phyloP scores from a whole-genome alignment of 2,113 vertebrate species.

The Prionailurus bengalensis region DNA sequence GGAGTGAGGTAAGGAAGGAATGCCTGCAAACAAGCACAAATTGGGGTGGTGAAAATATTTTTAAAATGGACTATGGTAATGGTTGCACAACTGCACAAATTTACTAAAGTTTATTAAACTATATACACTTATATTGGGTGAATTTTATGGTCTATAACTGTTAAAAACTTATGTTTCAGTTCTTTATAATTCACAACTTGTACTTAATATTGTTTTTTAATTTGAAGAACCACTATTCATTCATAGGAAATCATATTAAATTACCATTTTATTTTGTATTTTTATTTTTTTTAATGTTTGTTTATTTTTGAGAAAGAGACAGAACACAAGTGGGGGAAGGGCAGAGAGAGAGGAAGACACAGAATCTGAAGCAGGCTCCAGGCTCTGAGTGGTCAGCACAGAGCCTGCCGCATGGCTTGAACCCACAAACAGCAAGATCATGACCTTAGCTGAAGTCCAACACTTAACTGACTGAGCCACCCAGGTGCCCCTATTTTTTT shows the following conservation, averaged over 20 bases:
- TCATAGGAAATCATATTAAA: slow-evolving; percentile 27
- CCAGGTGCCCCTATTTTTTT: too few relatives aligned
- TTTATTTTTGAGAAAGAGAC: too few relatives aligned
- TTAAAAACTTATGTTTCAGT: not conserved
- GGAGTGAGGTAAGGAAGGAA: not conserved
- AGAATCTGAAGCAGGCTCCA: too few relatives aligned
- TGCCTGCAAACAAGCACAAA: not conserved
- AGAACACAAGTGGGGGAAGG: too few relatives aligned
- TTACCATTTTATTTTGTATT: not conserved
- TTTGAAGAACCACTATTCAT: not conserved
- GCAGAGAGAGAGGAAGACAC: too few relatives aligned
- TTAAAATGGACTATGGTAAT: not conserved
- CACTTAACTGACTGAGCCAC: too few relatives aligned
- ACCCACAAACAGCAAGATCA: too few relatives aligned
- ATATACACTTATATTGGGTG: not conserved
- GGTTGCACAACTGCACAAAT: not conserved
- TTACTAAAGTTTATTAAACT: slow-evolving; percentile 4
- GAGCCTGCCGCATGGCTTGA: too few relatives aligned
- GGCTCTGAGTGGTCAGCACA: too few relatives aligned
- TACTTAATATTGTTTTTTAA: not conserved
- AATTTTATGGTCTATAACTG: not conserved
- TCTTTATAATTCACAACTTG: slow-evolving; percentile 7
- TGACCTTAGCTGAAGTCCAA: too few relatives aligned
- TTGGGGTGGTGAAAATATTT: not conserved
- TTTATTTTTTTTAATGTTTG: too few relatives aligned